Base-by-base conservation (phyloP, 2,888 invertebrate species). In the Drosophila pseudotakahashii region DNA sequence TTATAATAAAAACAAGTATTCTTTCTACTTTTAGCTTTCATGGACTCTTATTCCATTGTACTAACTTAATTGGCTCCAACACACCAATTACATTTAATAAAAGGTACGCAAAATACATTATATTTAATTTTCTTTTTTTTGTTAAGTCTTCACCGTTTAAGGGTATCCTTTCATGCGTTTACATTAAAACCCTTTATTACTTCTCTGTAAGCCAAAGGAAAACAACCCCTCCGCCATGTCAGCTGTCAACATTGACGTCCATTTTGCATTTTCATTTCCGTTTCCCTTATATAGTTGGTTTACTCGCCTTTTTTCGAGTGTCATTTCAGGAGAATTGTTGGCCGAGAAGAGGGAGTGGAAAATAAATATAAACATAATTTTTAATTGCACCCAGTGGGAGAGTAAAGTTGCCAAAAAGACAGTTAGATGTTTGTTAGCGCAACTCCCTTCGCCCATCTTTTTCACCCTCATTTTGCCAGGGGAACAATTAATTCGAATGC, bases 331-430 rank as follows among this genome's bases (percentile, higher is more conserved):
- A 26, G 16, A 44, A n/a, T 14, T 30, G 32, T 26, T 16, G 14
- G 23, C 36, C 26, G 42, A 30, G 7, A 39, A 13, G 34, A 13
- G 9, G 52, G 30, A 30, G 11, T 9, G 32, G 11, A 66, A 30
- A 69, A 69, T 51, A 74, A 76, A 72, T 62, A 83, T 80, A 80
- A 87, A 76, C 76, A 87, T 75, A 58, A 88, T 73, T 79, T 88
- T 76, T 78, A 85, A 83, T 85, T 79, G 83, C 67, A 77, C 88
- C 61, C 83, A 30, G 57, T 50, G 80, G 86, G 64, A 72, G 69
- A 76, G 64, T 81, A 74, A 66, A 66, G 45, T 37, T 64, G 51
- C 45, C 67, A 45, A 52, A 64, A 39, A 45, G 67, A 39, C 67
- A 39, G 64, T 70, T 81, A 68, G 75, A 67, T 62, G 51, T 52